Conservation (phyloP, 2,797 vertebrate species). For the Melanotaenia pygmaea region DNA sequence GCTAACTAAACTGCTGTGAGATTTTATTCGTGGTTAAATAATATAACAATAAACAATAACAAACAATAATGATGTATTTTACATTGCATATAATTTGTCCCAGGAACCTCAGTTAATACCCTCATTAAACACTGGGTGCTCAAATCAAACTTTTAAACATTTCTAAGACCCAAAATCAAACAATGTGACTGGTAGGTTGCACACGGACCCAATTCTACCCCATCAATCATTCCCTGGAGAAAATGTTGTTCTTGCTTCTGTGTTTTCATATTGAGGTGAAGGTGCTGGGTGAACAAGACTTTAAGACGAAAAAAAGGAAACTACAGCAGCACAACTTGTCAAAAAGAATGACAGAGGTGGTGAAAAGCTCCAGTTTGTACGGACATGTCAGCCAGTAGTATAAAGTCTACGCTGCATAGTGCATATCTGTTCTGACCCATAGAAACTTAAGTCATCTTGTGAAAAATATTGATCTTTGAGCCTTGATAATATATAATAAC, state of each 20-base stretch:
- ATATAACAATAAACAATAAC: no score
- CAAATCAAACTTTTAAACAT: slow-evolving; percentile 21
- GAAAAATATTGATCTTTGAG: slow-evolving; percentile 2
- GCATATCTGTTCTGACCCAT: slow-evolving; percentile 30
- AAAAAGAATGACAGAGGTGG: neutral
- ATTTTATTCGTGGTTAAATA: slow-evolving; percentile 23
- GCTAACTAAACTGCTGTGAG: slow-evolving; percentile 12
- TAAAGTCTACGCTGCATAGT: neutral
- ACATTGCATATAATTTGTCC: slow-evolving; percentile 41
- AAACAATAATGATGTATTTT: slow-evolving; percentile 19
- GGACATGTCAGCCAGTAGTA: neutral
- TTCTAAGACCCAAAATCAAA: neutral
- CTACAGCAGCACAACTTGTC: neutral
- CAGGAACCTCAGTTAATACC: slow-evolving; percentile 35
- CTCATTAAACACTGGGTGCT: slow-evolving; percentile 37
- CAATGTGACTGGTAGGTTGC: neutral
- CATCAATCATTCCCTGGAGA: neutral
- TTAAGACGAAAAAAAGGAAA: neutral
- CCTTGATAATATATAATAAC: neutral
- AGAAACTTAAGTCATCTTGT: slow-evolving; percentile 2
- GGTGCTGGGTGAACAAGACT: neutral
- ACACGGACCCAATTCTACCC: neutral
- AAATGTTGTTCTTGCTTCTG: neutral
- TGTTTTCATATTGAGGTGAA: neutral
- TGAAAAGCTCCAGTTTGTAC: neutral